Base-by-base conservation (phyloP, 1,140 invertebrate species). In the Ceratina calcarata region DNA sequence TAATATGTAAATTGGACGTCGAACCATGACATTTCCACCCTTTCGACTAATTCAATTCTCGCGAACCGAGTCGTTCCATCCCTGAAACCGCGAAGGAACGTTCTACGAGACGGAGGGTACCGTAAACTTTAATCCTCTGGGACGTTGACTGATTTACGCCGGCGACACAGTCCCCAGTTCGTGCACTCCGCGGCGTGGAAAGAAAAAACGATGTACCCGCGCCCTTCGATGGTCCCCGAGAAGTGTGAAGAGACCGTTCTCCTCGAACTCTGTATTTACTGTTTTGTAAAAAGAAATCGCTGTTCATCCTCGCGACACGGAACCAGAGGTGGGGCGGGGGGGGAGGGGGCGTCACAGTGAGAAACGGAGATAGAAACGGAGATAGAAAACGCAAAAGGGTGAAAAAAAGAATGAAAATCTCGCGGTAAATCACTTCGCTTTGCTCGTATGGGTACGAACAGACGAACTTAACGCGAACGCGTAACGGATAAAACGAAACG, bases 71-170 rank as follows among this genome's bases (percentile, higher is more conserved):
- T 80, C 87, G 64, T 64, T 70, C 68, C 82, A 79, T 73, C 84
- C 80, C 72, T 86, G 76, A 16, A 85, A 82, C 80, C 72, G 58
- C 83, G 80, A 82, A 60, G 61, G 72, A 61, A 78, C 80, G 69
- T 71, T 57, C 55, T 0, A 6, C n/a, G 49, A 51, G 60, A 27
- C 60, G 20, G 27, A 49, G 77, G 81, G 51, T 83, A 83, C 84
- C 77, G 86, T 86, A 87, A 89, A 90, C 82, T 83, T 86, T 89
- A 89, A 90, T 90, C 88, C 87, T 66, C 74, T 37, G 22, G 75
- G 90, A 91, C 90, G 71, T 88, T 91, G 90, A 91, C 88, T 91
- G 90, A 91, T 91, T 91, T 91, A 91, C 85, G 67, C 82, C 89
- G 78, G 82, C 80, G 89, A 89, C 89, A 89, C 80, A 85, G 87